Percentiles rank a stretch among this genome's conserved stretches.
phyloP scores from a whole-genome alignment of 1,140 invertebrate genomes.

The Euura lappo region DNA sequence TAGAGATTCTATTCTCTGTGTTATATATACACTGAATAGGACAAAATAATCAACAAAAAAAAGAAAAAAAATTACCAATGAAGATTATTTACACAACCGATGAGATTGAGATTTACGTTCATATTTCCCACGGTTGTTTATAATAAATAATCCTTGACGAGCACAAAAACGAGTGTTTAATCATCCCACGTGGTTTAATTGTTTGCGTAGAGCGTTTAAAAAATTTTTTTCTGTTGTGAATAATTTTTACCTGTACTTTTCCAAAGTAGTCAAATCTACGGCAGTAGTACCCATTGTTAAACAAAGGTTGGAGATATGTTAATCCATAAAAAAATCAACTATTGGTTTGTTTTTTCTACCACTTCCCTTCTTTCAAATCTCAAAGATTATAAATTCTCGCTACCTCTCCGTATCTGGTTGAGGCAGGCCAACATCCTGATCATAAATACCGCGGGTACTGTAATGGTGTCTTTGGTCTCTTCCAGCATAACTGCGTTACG shows the following conservation, averaged over 20 bases:
- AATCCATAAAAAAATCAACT: conserved; percentile 3
- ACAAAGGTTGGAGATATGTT: conserved; percentile 10
- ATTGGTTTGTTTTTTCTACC: background rate
- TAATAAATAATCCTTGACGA: background rate
- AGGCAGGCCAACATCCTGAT: conserved; percentile 83
- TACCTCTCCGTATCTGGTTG: conserved; percentile 74
- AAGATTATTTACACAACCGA: no score
- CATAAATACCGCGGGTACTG: conserved; percentile 89
- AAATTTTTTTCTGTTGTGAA: background rate
- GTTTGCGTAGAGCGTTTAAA: no score
- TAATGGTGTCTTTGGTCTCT: conserved; percentile 88
- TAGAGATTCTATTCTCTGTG: no score
- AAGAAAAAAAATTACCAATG: no score
- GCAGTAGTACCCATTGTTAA: no score
- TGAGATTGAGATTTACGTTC: no score
- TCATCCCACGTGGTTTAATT: background rate
- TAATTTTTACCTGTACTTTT: conserved; percentile 13
- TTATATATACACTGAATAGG: no score
- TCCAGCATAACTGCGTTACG: conserved; percentile 87
- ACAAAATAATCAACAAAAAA: no score
- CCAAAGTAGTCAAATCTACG: conserved; percentile 1
- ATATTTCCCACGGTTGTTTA: background rate
- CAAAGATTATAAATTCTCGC: conserved; percentile 40
- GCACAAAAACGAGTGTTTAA: background rate
- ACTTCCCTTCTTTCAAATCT: background rate